Conservation (phyloP, 2,888 invertebrate species). For the Herminia tarsipennalis region DNA sequence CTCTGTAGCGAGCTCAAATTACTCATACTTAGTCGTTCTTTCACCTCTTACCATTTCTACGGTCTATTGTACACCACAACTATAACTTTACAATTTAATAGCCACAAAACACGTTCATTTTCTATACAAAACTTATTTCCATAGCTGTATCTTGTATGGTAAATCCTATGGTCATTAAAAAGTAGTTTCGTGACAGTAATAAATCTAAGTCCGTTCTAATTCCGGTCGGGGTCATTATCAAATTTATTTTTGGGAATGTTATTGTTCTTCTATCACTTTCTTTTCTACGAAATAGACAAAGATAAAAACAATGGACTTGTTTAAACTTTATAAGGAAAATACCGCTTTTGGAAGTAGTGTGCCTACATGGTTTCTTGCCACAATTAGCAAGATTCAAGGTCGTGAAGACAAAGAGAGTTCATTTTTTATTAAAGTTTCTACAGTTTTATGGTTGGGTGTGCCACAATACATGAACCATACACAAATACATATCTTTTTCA, state of each 20-base stretch:
- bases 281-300: slow-evolving; percentile 8
- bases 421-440: too few species aligned
- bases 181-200: slow-evolving; percentile 51
- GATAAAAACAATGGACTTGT: slow-evolving; percentile 3
- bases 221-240: slow-evolving; percentile 25
- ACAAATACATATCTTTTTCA: too few species aligned
- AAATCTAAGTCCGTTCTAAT: slow-evolving; percentile 40
- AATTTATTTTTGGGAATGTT: slow-evolving; percentile 19
- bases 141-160: slow-evolving; percentile 20
- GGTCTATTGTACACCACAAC: slow-evolving; percentile 41
- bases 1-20: slow-evolving; percentile 58
- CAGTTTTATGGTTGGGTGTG: too few species aligned
- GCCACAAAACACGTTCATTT: slow-evolving; percentile 7
- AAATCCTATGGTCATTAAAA: slow-evolving; percentile 30
- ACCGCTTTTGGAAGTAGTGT: background rate
- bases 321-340: slow-evolving; percentile 3
- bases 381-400: slow-evolving; percentile 26
- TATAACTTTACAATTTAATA: slow-evolving; percentile 25
- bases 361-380: slow-evolving; percentile 2
- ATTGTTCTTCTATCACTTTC: slow-evolving; percentile 29
- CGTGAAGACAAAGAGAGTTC: slow-evolving; percentile 19
- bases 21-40: slow-evolving; percentile 58
- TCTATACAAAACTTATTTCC: slow-evolving; percentile 7
- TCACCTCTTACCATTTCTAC: slow-evolving; percentile 58
- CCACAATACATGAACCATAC: too few species aligned